These are phyloP conservation scores for Vombatus ursinus DNA, from an alignment of 2,113 vertebrate species.

Conservation along the genomic window DNA sequence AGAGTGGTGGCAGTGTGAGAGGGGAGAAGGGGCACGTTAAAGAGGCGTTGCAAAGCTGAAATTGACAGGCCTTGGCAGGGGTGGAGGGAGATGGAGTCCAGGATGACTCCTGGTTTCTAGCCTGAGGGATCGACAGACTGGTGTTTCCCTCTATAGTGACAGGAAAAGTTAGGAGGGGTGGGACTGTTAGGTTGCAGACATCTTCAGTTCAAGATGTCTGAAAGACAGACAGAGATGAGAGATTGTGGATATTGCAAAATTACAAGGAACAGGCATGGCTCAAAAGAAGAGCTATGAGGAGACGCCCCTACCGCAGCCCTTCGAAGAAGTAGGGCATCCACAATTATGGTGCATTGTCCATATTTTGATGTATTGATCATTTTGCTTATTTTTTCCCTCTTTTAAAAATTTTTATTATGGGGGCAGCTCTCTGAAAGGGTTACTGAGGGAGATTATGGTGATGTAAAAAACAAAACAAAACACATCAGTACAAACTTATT, in stretches of 20 bases:
- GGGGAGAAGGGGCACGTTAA: no score
- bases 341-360: background rate
- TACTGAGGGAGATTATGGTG: background rate
- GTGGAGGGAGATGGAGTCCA: background rate
- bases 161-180: background rate
- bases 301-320: background rate
- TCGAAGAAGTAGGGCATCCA: background rate
- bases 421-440: background rate
- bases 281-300: background rate
- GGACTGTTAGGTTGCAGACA: background rate
- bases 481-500: no score
- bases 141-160: background rate
- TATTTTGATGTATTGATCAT: background rate
- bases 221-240: background rate
- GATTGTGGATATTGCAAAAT: background rate
- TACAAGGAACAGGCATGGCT: background rate
- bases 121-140: background rate
- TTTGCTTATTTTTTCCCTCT: background rate
- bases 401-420: no score
- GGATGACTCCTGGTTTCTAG: background rate
- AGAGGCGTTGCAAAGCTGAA: no score
- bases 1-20: no score
- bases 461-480: background rate
- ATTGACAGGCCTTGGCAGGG: background rate
- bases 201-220: background rate